A percentile compares a stretch with the other conserved stretches of the same genome.
Conservation (phyloP, 2,888 invertebrate genomes). For the Thalpophila matura region DNA sequence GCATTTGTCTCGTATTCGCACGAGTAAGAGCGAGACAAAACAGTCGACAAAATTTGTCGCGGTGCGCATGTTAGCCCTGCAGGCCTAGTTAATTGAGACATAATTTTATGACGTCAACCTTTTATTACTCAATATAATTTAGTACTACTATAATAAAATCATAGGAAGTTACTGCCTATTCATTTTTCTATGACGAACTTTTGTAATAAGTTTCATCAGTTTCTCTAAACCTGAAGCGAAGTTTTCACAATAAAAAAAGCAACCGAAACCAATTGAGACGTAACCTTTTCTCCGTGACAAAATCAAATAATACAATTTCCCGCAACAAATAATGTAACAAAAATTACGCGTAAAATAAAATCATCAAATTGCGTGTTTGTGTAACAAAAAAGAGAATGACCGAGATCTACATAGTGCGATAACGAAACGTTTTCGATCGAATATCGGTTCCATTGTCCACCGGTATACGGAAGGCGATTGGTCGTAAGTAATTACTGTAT, state of each 20-base stretch:
- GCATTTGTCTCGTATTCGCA: too few relatives aligned
- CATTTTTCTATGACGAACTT: conserved; percentile 23
- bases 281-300: conserved; percentile 51
- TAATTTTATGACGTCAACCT: conserved; percentile 16
- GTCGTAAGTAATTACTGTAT: conserved; percentile 80
- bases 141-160: conserved; percentile 5
- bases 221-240: conserved; percentile 10
- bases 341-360: conserved; percentile 68
- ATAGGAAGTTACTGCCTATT: conserved; percentile 22
- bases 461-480: conserved; percentile 85
- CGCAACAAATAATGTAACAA: conserved; percentile 58
- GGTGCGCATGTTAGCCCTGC: too few relatives aligned
- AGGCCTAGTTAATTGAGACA: conserved; percentile 31
- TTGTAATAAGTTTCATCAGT: conserved; percentile 30
- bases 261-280: conserved; percentile 32
- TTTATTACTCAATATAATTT: conserved; percentile 17
- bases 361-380: conserved; percentile 82
- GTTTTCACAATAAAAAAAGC: conserved; percentile 31
- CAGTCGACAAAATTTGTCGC: too few relatives aligned
- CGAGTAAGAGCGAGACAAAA: too few relatives aligned
- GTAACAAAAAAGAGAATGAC: conserved; percentile 83
- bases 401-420: conserved; percentile 81
- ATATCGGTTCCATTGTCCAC: conserved; percentile 86
- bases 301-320: conserved; percentile 42
- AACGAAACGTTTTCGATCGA: conserved; percentile 80